Conservation (phyloP, 53 echinoderm and acorn worm genomes). For the Crossaster papposus region DNA sequence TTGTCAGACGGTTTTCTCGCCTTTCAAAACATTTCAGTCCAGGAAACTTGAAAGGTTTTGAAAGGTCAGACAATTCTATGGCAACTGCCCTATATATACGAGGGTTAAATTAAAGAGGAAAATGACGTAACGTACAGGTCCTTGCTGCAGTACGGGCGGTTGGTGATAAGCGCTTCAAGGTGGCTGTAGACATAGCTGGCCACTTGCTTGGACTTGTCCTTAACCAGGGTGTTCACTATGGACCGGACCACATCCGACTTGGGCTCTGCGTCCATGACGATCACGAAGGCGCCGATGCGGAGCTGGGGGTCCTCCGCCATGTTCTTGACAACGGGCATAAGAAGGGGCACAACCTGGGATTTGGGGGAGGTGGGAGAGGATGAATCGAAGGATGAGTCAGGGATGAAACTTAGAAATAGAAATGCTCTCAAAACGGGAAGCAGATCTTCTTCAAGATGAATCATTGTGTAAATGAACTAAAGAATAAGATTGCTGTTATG, state of each 20-base stretch:
- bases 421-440: background rate
- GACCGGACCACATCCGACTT: conserved; percentile 49
- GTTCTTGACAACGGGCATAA: conserved; percentile 65
- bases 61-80: too few species aligned
- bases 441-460: background rate
- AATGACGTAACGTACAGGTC: conserved; percentile 54
- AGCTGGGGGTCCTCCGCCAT: conserved; percentile 64
- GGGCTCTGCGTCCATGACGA: conserved; percentile 80
- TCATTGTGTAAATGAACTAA: too few species aligned
- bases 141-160: conserved; percentile 43
- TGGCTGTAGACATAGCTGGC: conserved; percentile 77
- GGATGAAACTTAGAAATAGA: background rate
- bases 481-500: too few species aligned
- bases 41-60: too few species aligned
- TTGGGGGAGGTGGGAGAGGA: too few species aligned
- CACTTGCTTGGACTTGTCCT: conserved; percentile 76
- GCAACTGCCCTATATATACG: too few species aligned
- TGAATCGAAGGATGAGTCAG: background rate
- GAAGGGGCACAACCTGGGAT: conserved; percentile 65
- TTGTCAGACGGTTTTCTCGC: too few species aligned
- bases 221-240: conserved; percentile 56
- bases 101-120: too few species aligned
- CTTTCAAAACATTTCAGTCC: too few species aligned
- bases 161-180: conserved; percentile 62
- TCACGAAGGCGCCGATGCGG: conserved; percentile 80